Conservation (phyloP, 2,888 invertebrate genomes). For the Apamea epomidion region DNA sequence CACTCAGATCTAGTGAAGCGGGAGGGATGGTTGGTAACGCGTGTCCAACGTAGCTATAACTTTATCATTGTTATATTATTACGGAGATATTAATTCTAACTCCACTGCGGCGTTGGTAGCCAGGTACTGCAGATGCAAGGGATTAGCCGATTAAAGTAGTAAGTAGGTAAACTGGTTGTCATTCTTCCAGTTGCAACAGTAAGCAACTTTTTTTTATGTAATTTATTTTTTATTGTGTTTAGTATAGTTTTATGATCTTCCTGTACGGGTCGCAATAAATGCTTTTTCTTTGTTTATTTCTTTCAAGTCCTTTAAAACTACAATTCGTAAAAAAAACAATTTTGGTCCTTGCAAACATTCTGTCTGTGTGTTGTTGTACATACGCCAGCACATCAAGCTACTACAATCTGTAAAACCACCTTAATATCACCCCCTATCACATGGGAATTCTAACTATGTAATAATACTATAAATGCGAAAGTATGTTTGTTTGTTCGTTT, state of each 20-base stretch:
- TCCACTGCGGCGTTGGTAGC: constrained; percentile 3
- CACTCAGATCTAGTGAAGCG: constrained; percentile 18
- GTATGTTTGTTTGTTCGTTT: too few relatives aligned
- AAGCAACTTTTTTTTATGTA: background rate
- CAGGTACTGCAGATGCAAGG: constrained; percentile 5
- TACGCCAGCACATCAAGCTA: too few relatives aligned
- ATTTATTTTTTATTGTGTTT: too few relatives aligned
- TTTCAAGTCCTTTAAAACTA: background rate
- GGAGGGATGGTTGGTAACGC: constrained; percentile 52
- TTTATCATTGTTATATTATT: constrained; percentile 51
- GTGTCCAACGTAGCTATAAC: constrained; percentile 47
- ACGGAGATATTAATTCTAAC: constrained; percentile 34
- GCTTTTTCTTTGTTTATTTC: too few relatives aligned
- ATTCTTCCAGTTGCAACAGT: background rate
- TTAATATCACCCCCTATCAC: too few relatives aligned
- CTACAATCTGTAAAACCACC: too few relatives aligned
- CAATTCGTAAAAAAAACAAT: background rate
- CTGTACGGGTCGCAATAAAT: too few relatives aligned
- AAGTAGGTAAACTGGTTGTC: background rate
- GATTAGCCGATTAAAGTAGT: background rate
- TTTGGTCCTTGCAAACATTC: background rate
- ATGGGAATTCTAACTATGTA: too few relatives aligned
- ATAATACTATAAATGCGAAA: too few relatives aligned
- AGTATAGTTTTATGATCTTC: too few relatives aligned
- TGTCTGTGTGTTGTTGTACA: too few relatives aligned